Percentiles rank a stretch among this genome's conserved stretches.
phyloP scores from a whole-genome alignment of 1,140 invertebrate genomes.

The Zeugodacus cucurbitae region DNA sequence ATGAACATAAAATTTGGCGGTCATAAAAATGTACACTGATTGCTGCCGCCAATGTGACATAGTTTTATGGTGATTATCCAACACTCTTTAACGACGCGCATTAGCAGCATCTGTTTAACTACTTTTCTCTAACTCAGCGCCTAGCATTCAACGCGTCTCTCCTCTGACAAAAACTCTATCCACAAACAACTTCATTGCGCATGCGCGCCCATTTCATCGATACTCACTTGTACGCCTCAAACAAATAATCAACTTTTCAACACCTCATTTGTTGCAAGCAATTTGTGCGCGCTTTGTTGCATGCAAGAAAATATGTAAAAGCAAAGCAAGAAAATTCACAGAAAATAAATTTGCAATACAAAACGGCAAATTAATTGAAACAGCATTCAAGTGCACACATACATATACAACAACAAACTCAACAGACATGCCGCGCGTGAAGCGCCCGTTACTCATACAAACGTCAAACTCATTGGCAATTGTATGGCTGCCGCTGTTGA shows the following conservation, averaged over 20 bases:
- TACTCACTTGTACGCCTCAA: not conserved
- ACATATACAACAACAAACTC: not conserved
- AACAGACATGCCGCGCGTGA: not conserved
- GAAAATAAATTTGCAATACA: slow-evolving; percentile 7
- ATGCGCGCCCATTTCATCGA: not conserved
- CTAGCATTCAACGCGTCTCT: too few species aligned
- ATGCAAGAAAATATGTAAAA: not conserved
- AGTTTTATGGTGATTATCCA: too few species aligned
- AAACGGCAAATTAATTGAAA: slow-evolving; percentile 34
- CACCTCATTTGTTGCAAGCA: slow-evolving; percentile 28
- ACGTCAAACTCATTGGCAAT: not conserved
- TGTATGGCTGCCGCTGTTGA: not conserved
- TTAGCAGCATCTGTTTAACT: not conserved
- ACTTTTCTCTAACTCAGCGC: not conserved
- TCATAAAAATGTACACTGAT: not conserved
- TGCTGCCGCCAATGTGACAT: not conserved
- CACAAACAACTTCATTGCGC: not conserved
- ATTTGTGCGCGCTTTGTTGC: slow-evolving; percentile 10
- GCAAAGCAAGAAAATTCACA: not conserved
- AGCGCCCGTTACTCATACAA: not conserved
- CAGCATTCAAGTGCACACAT: not conserved
- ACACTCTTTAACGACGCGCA: too few species aligned
- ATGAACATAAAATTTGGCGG: not conserved
- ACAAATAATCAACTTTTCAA: slow-evolving; percentile 30
- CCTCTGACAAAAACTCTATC: too few species aligned